phyloP scores from a whole-genome alignment of 1,140 invertebrate genomes.

The Zaprionus tsacasi region DNA sequence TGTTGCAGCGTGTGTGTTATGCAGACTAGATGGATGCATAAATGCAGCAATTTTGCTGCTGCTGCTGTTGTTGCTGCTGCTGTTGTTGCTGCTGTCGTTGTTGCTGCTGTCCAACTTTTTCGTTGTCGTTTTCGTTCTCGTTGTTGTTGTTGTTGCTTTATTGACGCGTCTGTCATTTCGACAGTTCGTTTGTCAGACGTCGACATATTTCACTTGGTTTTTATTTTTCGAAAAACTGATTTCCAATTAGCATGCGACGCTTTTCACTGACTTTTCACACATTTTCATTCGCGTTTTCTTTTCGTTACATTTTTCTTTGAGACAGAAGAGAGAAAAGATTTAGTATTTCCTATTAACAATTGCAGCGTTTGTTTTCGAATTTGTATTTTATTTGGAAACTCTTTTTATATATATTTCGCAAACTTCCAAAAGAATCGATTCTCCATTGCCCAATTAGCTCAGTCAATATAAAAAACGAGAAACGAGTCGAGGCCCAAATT shows the following conservation, averaged over 20 bases:
- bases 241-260: conserved; percentile 52
- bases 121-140: conserved; percentile 34
- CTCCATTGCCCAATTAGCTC: conserved; percentile 9
- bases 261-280: conserved; percentile 50
- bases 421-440: conserved; percentile 2
- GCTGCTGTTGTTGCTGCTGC: conserved; percentile 19
- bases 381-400: not conserved
- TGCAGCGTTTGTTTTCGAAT: conserved; percentile 20
- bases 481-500: conserved; percentile 14
- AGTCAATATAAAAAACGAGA: conserved; percentile 16
- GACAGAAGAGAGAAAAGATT: not conserved
- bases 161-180: conserved; percentile 72
- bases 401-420: not conserved
- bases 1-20: conserved; percentile 65
- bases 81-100: conserved; percentile 24
- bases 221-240: conserved; percentile 32
- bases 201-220: conserved; percentile 55
- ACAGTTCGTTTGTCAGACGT: conserved; percentile 77
- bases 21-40: conserved; percentile 74
- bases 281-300: conserved; percentile 40
- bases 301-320: not conserved
- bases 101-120: conserved; percentile 14
- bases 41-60: conserved; percentile 53
- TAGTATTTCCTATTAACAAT: conserved; percentile 22
- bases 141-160: conserved; percentile 40